A percentile compares a stretch with the other conserved stretches of the same genome.
These are phyloP conservation scores for Galago senegalensis DNA, from an alignment of 2,797 vertebrate genomes.

Conservation along the genomic window DNA sequence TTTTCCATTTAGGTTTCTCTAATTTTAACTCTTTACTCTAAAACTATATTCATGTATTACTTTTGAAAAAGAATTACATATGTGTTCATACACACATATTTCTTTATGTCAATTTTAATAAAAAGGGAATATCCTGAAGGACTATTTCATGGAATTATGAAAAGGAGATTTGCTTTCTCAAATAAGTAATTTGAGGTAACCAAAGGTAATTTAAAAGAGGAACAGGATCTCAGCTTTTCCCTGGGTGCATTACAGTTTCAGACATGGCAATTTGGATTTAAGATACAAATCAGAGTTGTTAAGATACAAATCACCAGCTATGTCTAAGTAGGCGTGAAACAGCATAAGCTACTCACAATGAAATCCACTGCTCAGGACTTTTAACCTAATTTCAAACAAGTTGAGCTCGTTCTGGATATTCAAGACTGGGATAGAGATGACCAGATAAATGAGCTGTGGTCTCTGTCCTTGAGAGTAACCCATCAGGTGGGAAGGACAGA, in stretches of 20 bases:
- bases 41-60: slow-evolving; percentile 4
- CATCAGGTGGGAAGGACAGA: neutral
- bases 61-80: neutral
- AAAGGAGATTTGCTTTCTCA: slow-evolving; percentile 32
- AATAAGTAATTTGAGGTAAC: slow-evolving; percentile 32
- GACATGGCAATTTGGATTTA: slow-evolving; percentile 46
- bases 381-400: slow-evolving; percentile 48
- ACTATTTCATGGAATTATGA: slow-evolving; percentile 48
- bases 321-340: slow-evolving; percentile 37
- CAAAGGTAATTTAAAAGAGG: slow-evolving; percentile 48
- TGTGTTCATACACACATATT: neutral
- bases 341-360: slow-evolving; percentile 27
- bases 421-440: neutral
- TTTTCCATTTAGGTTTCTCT: slow-evolving; percentile 38
- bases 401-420: neutral
- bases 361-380: slow-evolving; percentile 46
- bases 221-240: slow-evolving; percentile 24
- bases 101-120: slow-evolving; percentile 50
- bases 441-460: neutral
- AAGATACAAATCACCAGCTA: neutral
- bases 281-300: slow-evolving; percentile 51
- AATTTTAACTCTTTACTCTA: slow-evolving; percentile 37
- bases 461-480: neutral
- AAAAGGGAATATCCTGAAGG: neutral
- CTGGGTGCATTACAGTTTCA: slow-evolving; percentile 21